phyloP scores from a whole-genome alignment of 2,113 vertebrate species.

The Trogon melanurus region DNA sequence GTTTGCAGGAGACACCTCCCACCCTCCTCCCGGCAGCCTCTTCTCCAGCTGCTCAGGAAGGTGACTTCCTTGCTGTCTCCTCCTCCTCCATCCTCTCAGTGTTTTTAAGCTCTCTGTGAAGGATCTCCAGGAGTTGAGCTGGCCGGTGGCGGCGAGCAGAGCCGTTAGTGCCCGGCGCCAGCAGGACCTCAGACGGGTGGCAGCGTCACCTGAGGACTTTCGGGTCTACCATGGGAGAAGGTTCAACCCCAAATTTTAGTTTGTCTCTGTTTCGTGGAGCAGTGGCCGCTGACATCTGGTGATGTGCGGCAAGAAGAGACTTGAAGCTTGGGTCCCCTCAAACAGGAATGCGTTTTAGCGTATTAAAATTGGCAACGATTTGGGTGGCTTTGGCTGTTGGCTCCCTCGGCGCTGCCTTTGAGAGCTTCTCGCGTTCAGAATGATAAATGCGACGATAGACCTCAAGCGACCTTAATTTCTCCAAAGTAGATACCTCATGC shows the following conservation, averaged over 20 bases:
- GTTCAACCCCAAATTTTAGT: neutral
- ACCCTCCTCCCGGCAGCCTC: neutral
- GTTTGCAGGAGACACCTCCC: neutral
- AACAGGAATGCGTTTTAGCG: neutral
- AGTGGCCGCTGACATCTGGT: neutral
- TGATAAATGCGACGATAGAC: conserved; percentile 35
- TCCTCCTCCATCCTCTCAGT: neutral
- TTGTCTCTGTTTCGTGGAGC: neutral
- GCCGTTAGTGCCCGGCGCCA: neutral
- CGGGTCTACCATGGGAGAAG: neutral
- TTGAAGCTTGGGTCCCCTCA: neutral
- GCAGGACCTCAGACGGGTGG: neutral
- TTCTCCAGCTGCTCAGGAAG: neutral
- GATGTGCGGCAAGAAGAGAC: neutral
- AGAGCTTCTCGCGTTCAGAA: neutral
- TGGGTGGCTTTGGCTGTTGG: neutral
- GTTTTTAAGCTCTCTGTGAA: neutral
- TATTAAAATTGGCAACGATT: neutral
- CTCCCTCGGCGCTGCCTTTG: neutral
- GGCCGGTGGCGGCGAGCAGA: neutral
- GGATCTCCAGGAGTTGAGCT: neutral
- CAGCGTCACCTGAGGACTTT: neutral
- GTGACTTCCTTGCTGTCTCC: neutral
- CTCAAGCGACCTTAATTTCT: conserved; percentile 54
- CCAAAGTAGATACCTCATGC: conserved; percentile 19